These are phyloP conservation scores for Drosophila tropicalis DNA, from an alignment of 1,140 invertebrate genomes.

Conservation along the genomic window DNA sequence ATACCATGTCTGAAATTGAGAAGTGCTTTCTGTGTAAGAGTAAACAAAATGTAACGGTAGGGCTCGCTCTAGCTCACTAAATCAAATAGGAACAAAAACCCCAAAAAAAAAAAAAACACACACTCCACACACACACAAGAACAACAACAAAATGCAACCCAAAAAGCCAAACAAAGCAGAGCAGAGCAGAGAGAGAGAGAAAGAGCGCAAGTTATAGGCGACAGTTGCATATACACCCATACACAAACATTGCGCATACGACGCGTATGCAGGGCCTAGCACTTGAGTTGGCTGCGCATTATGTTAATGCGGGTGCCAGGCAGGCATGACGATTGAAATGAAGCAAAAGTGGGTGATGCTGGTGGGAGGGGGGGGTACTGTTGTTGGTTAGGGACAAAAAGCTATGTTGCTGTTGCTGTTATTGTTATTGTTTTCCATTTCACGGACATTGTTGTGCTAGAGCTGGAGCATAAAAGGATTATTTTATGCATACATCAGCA, in stretches of 20 bases:
- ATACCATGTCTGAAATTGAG: slow-evolving; percentile 58
- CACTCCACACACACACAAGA: no score
- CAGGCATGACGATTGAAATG: neutral
- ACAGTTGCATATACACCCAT: slow-evolving; percentile 48
- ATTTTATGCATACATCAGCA: slow-evolving; percentile 81
- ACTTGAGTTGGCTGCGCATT: slow-evolving; percentile 77
- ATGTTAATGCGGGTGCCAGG: slow-evolving; percentile 66
- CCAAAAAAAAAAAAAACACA: slow-evolving; percentile 22
- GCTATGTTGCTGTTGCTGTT: slow-evolving; percentile 60
- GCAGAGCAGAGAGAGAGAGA: slow-evolving; percentile 24
- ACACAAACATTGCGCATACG: slow-evolving; percentile 60
- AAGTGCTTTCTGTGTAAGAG: slow-evolving; percentile 52
- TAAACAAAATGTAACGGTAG: slow-evolving; percentile 30
- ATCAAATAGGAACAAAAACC: slow-evolving; percentile 52
- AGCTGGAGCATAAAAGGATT: slow-evolving; percentile 76
- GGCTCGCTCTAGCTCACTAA: slow-evolving; percentile 29
- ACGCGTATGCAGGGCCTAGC: slow-evolving; percentile 46
- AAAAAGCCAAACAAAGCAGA: slow-evolving; percentile 24
- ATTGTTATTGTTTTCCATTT: slow-evolving; percentile 81
- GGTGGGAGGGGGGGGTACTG: neutral
- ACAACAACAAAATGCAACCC: slow-evolving; percentile 36
- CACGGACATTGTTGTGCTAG: slow-evolving; percentile 77
- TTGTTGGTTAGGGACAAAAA: neutral
- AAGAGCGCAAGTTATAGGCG: slow-evolving; percentile 52
- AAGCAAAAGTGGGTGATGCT: no score